phyloP scores from a whole-genome alignment of 2,797 vertebrate species.

The Acanthurus lineatus region DNA sequence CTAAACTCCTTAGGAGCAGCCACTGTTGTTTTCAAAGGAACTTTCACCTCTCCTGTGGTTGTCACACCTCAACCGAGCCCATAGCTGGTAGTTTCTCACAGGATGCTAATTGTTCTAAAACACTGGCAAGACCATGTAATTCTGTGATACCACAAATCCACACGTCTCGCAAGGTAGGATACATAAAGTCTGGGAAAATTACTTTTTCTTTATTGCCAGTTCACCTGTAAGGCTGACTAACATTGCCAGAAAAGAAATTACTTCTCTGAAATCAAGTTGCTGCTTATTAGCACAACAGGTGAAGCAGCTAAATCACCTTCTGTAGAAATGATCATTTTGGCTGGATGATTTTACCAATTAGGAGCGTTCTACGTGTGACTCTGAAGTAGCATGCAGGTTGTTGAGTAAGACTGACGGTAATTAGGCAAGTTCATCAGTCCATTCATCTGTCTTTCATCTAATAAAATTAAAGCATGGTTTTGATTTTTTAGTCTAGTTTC shows the following conservation, averaged over 20 bases:
- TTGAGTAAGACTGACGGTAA: neutral
- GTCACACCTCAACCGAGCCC: too few relatives aligned
- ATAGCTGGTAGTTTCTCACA: too few relatives aligned
- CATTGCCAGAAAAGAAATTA: neutral
- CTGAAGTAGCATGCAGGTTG: neutral
- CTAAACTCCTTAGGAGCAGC: too few relatives aligned
- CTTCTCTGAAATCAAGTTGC: neutral
- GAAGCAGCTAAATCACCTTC: neutral
- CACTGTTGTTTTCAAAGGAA: too few relatives aligned
- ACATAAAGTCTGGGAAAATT: too few relatives aligned
- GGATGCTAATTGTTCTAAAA: too few relatives aligned
- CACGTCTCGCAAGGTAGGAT: too few relatives aligned
- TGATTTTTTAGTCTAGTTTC: neutral
- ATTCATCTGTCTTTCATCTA: neutral
- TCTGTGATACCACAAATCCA: too few relatives aligned
- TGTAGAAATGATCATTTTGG: neutral
- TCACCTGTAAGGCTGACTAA: too few relatives aligned
- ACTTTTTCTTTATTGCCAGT: too few relatives aligned
- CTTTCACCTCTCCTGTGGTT: too few relatives aligned
- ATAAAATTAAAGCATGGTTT: neutral
- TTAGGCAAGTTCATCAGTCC: neutral
- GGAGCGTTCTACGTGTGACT: neutral
- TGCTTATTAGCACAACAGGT: neutral
- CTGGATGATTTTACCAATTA: neutral
- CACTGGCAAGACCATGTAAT: too few relatives aligned